Evolutionary conservation across 2,888 invertebrate species (phyloP).

Genomic region (Hydrotaea diabolus): DNA sequence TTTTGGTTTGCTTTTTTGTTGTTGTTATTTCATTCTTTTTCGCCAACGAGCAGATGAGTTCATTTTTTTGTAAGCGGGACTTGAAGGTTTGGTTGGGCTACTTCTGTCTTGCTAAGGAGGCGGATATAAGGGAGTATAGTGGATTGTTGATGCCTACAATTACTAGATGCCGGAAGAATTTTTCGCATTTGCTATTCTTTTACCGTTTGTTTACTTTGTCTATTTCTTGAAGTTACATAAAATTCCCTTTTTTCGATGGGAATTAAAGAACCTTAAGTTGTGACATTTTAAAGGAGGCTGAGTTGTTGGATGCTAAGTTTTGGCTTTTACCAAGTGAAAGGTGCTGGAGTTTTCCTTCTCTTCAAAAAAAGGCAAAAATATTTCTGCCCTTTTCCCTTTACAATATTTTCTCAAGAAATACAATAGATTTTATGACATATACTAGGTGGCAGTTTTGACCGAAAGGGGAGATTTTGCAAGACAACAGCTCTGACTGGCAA

Average conservation of each 20-base stretch:
- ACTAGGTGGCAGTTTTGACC: no score
- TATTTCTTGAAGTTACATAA: not conserved
- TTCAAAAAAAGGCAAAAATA: no score
- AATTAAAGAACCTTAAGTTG: not conserved
- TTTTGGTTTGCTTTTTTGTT: constrained; percentile 5
- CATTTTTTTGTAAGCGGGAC: not conserved
- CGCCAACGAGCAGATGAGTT: not conserved
- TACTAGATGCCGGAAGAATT: not conserved
- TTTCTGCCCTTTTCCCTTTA: no score
- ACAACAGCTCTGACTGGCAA: no score
- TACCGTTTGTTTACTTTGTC: not conserved
- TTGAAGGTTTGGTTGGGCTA: not conserved
- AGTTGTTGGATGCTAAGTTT: no score
- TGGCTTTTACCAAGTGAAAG: no score
- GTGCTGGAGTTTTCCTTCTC: no score
- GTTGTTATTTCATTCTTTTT: not conserved
- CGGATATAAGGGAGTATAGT: not conserved
- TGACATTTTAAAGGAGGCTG: no score
- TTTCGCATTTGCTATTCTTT: not conserved
- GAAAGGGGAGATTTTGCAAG: no score
- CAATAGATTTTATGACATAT: no score
- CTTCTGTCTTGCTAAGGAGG: not conserved
- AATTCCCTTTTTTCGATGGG: not conserved
- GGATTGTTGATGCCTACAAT: not conserved
- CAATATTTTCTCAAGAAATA: no score